Percentiles rank a stretch among this genome's conserved stretches.
These are phyloP conservation scores for Baronia brevicornis DNA, from an alignment of 2,888 invertebrate genomes.

Conservation along the genomic window DNA sequence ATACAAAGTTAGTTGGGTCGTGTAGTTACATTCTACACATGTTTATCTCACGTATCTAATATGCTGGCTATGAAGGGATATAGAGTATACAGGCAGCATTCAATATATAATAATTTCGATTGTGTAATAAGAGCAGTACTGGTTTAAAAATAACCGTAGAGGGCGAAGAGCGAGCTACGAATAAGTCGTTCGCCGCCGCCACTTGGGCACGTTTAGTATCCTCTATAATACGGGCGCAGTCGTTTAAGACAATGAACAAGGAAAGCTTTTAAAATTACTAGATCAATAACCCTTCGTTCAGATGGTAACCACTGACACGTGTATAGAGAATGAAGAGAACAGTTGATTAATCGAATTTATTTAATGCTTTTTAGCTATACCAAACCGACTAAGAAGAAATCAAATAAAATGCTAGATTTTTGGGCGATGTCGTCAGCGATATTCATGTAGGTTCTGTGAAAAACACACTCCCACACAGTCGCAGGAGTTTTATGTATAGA, in stretches of 20 bases:
- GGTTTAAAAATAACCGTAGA: slow-evolving; percentile 33
- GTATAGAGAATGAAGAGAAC: slow-evolving; percentile 43
- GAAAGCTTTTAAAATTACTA: slow-evolving; percentile 54
- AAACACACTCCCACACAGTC: too few species aligned
- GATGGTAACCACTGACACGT: slow-evolving; percentile 53
- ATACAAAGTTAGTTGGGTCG: too few species aligned
- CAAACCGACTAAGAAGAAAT: too few species aligned
- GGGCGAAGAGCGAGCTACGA: slow-evolving; percentile 3
- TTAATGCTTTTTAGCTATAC: slow-evolving; percentile 37
- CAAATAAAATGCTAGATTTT: too few species aligned
- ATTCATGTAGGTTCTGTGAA: too few species aligned
- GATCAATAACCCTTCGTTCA: slow-evolving; percentile 57
- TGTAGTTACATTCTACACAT: too few species aligned
- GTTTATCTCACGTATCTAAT: too few species aligned
- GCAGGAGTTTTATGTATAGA: too few species aligned
- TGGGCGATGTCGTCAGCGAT: too few species aligned
- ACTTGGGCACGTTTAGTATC: slow-evolving; percentile 59
- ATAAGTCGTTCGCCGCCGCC: slow-evolving; percentile 24
- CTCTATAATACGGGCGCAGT: slow-evolving; percentile 24
- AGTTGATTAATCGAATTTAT: slow-evolving; percentile 43
- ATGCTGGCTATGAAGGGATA: too few species aligned
- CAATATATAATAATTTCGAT: slow-evolving; percentile 32
- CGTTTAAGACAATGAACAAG: slow-evolving; percentile 57
- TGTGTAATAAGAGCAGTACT: slow-evolving; percentile 45
- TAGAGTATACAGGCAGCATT: too few species aligned